A percentile compares a stretch with the other conserved stretches of the same genome.
phyloP scores from a whole-genome alignment of 2,113 vertebrate species.

The Taxidea taxus region DNA sequence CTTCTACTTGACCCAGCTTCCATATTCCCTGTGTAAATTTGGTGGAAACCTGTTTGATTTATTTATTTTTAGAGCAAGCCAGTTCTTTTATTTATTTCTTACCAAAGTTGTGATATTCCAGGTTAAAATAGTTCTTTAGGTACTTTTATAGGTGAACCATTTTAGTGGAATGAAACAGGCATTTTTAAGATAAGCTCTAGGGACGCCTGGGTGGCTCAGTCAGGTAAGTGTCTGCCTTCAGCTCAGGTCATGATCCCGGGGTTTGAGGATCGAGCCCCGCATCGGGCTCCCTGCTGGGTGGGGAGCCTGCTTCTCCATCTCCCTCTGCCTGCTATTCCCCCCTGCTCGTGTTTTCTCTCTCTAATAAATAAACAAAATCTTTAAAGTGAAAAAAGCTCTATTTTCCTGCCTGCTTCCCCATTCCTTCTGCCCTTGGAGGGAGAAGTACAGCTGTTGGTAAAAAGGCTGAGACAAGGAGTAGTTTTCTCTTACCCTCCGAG shows the following conservation, averaged over 20 bases:
- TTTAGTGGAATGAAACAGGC: background rate
- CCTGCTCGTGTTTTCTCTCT: no score
- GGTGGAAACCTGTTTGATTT: background rate
- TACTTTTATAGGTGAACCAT: background rate
- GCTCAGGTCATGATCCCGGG: no score
- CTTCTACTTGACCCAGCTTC: background rate
- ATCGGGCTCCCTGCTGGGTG: no score
- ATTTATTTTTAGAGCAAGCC: background rate
- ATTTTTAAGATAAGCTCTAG: background rate
- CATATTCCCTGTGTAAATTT: background rate
- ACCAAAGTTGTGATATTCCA: background rate
- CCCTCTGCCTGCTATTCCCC: no score
- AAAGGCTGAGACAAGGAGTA: background rate
- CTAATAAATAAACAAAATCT: no score
- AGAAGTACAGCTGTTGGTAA: background rate
- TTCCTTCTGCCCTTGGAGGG: background rate
- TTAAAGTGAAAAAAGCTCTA: background rate
- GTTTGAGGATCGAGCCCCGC: no score
- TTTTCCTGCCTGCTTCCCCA: background rate
- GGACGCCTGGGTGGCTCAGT: no score
- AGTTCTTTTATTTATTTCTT: background rate
- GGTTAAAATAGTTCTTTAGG: background rate
- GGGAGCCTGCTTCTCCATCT: no score
- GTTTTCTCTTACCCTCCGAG: background rate
- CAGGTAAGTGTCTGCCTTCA: no score